phyloP scores from a whole-genome alignment of 2,797 vertebrate genomes.

The Neostethus bicornis region DNA sequence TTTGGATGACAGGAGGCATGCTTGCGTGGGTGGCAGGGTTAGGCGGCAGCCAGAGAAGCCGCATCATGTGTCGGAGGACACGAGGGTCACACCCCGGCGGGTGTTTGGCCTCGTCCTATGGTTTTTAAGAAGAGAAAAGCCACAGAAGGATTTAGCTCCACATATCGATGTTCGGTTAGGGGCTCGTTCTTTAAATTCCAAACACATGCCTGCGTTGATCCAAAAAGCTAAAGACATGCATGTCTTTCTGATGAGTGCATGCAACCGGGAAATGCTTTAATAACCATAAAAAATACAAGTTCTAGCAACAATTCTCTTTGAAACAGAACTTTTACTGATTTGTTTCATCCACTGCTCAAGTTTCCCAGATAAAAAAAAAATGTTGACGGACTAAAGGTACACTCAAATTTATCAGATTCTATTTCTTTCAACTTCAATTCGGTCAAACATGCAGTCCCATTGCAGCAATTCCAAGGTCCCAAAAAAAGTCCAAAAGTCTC shows the following conservation, averaged over 20 bases:
- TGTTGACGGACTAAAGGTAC: too few relatives aligned
- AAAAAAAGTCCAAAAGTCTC: too few relatives aligned
- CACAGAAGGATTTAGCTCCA: constrained; percentile 29
- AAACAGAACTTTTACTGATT: too few relatives aligned
- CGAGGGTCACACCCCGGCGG: constrained; percentile 48
- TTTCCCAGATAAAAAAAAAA: too few relatives aligned
- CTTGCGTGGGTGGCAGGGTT: constrained; percentile 56
- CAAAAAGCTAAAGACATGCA: constrained; percentile 32
- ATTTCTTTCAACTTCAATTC: too few relatives aligned
- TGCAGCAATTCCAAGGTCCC: too few relatives aligned
- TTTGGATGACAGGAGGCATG: constrained; percentile 39
- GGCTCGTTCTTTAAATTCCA: constrained; percentile 7
- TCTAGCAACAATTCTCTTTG: too few relatives aligned
- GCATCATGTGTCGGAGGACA: constrained; percentile 37
- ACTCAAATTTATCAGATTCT: too few relatives aligned
- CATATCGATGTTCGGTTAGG: constrained; percentile 24
- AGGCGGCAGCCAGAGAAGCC: constrained; percentile 44
- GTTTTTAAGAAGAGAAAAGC: constrained; percentile 42
- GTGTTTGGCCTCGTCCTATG: constrained; percentile 54
- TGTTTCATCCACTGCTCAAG: too few relatives aligned
- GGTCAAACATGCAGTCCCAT: too few relatives aligned
- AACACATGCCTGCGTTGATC: constrained; percentile 6
- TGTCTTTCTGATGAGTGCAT: constrained; percentile 35
- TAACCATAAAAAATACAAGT: constrained; percentile 14
- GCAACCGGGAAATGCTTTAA: constrained; percentile 35